A percentile compares a stretch with the other conserved stretches of the same genome.
These are phyloP conservation scores for Xanthia icteritia DNA, from an alignment of 2,888 invertebrate genomes.

Conservation along the genomic window DNA sequence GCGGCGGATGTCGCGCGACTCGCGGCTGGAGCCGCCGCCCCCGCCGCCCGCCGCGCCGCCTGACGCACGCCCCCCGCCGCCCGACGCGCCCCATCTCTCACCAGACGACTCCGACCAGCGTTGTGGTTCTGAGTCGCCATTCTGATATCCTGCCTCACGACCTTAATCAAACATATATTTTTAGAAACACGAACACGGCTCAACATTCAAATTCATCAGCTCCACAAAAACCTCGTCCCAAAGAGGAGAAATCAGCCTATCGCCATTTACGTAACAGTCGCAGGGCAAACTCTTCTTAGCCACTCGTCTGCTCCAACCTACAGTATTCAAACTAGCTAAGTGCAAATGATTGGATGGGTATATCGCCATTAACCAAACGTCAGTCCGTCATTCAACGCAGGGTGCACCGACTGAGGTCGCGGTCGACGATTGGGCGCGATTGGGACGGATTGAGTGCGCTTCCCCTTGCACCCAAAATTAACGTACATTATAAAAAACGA, in stretches of 20 bases:
- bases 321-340: conserved; percentile 24
- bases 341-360: conserved; percentile 51
- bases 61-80: conserved; percentile 66
- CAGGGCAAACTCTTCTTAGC: not conserved
- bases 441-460: conserved; percentile 10
- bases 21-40: conserved; percentile 73
- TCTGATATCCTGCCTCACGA: conserved; percentile 88
- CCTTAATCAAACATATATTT: conserved; percentile 68
- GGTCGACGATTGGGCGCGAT: conserved; percentile 30
- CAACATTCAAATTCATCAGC: not conserved
- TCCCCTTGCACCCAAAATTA: conserved; percentile 29
- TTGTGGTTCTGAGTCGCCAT: conserved; percentile 86
- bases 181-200: conserved; percentile 2
- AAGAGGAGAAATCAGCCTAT: conserved; percentile 1
- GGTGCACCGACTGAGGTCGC: conserved; percentile 28
- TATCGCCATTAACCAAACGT: conserved; percentile 4
- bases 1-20: conserved; percentile 77
- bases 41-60: conserved; percentile 72
- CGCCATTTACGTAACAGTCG: not conserved
- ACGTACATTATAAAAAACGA: conserved; percentile 34
- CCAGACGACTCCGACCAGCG: conserved; percentile 75
- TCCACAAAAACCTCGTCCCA: conserved; percentile 11
- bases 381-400: conserved; percentile 24
- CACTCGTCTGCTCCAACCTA: conserved; percentile 2
- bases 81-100: conserved; percentile 68